Base-by-base conservation (phyloP, 2,113 vertebrate genomes). In the Spea bombifrons region DNA sequence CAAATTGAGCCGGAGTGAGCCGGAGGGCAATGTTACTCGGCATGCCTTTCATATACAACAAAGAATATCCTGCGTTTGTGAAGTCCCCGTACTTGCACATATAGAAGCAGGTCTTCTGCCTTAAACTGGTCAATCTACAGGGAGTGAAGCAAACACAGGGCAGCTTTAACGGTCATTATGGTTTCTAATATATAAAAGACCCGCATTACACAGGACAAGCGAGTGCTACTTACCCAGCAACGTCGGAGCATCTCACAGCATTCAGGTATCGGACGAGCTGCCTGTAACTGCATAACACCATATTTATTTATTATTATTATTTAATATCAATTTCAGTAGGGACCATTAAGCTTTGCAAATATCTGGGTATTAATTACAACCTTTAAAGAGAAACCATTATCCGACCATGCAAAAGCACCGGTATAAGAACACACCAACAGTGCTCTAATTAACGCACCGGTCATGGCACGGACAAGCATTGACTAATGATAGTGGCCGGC, bases 201-300 rank as follows among this genome's bases (percentile, higher is more conserved):
- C 30, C 30, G 30, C 30, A 30, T 30, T 30, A 30, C 30, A 30
- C 30, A 30, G 30, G 30, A 30, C 30, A 30, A 30, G 30, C 63
- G 53, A 69, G 17, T n/a, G 0, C 0, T 30, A 53, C 68, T 85
- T 67, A 89, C 88, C 85, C 76, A 15, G 7, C 0, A 17, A 16
- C 50, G 1, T 89, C 83, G 0, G 16, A 71, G 61, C 87, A 88
- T 46, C 82, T 86, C 71, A 90, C 85, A 46, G 86, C 85, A 61
- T 75, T 87, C 83, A 90, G 81, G 71, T 89, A 90, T 6, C 85
- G 84, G 68, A 88, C 82, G 47, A 86, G 74, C 64, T 90, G 86
- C 48, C 45, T 86, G 8, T 88, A 89, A 5, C 90, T 89, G 47
- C 17, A 13, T 46, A 0, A 66, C 3, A 30, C 30, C 30, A 30